These are phyloP conservation scores for Oligia fasciuncula DNA, from an alignment of 2,888 invertebrate species.

Conservation along the genomic window DNA sequence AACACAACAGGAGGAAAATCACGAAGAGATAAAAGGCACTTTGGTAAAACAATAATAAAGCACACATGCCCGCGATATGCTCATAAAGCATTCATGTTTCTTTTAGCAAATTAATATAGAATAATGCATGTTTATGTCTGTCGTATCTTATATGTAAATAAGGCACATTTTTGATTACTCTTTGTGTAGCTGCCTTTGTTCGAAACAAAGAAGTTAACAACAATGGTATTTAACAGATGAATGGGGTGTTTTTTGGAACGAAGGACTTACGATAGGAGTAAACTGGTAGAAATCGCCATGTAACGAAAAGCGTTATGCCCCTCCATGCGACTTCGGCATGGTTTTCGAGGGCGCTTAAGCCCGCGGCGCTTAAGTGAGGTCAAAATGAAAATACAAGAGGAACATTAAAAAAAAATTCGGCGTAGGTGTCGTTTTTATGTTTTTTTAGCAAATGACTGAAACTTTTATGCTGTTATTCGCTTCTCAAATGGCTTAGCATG, in stretches of 20 bases:
- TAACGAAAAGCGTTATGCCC: not conserved
- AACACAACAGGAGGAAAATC: slow-evolving; percentile 18
- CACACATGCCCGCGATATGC: slow-evolving; percentile 9
- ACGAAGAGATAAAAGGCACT: slow-evolving; percentile 29
- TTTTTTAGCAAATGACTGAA: slow-evolving; percentile 37
- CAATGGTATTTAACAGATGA: slow-evolving; percentile 52
- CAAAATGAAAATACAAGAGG: no score
- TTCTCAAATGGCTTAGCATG: no score
- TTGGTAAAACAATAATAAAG: slow-evolving; percentile 26
- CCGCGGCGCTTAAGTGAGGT: not conserved
- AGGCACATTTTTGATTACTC: slow-evolving; percentile 44
- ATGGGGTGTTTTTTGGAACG: slow-evolving; percentile 35
- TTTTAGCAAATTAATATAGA: slow-evolving; percentile 43
- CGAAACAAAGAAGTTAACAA: slow-evolving; percentile 44
- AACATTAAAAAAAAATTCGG: no score
- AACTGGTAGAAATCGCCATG: not conserved
- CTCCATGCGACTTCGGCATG: not conserved
- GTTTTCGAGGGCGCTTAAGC: not conserved
- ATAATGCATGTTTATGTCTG: slow-evolving; percentile 37
- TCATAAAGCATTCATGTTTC: slow-evolving; percentile 35
- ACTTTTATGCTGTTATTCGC: not conserved
- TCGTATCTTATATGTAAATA: slow-evolving; percentile 41
- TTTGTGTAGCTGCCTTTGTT: slow-evolving; percentile 54
- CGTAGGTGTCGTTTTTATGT: no score
- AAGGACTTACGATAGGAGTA: not conserved